phyloP scores from a whole-genome alignment of 2,888 invertebrate species.

The Dynastes tityus region DNA sequence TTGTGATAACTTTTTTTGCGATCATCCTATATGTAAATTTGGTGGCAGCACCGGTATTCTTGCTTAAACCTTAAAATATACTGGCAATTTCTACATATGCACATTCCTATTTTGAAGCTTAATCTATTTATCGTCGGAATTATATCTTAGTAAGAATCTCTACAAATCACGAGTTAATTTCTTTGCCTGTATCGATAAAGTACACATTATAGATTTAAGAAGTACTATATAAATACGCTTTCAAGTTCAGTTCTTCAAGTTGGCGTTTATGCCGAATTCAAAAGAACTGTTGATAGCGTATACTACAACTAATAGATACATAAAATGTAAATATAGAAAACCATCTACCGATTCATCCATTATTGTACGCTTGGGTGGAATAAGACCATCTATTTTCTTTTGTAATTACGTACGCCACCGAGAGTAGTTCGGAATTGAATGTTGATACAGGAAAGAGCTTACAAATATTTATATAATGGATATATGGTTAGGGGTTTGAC shows the following conservation, averaged over 20 bases:
- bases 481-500: slow-evolving; percentile 28
- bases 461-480: slow-evolving; percentile 44
- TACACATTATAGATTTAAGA: too few species aligned
- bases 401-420: slow-evolving; percentile 29
- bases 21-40: too few species aligned
- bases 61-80: too few species aligned
- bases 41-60: too few species aligned
- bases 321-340: background rate
- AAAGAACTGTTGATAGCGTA: background rate
- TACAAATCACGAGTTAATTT: too few species aligned
- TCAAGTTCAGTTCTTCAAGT: background rate
- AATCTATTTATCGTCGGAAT: too few species aligned
- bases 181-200: too few species aligned
- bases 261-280: background rate
- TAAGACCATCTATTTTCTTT: slow-evolving; percentile 19
- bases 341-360: background rate
- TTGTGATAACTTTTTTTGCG: too few species aligned
- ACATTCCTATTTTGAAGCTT: too few species aligned
- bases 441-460: slow-evolving; percentile 39
- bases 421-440: slow-evolving; percentile 33
- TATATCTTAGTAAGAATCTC: too few species aligned
- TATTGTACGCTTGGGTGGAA: background rate
- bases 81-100: too few species aligned
- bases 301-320: background rate
- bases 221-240: too few species aligned